phyloP scores from a whole-genome alignment of 2,113 vertebrate genomes.

The Thalassoma bifasciatum region DNA sequence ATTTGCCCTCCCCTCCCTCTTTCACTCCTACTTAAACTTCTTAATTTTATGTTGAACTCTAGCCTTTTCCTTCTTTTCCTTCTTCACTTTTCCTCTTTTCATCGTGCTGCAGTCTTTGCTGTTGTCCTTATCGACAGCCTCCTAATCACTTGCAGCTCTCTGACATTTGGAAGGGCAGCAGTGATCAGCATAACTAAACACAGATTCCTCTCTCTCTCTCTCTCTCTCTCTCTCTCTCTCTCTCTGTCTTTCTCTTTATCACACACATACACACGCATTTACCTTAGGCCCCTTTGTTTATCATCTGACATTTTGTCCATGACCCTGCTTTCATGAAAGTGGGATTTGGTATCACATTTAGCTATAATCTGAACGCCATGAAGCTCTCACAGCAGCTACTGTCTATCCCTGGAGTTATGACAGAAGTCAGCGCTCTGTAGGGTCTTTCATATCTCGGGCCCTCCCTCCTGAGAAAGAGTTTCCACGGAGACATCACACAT shows the following conservation, averaged over 20 bases:
- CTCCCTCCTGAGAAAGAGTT: neutral
- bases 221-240: no score
- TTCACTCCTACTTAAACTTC: neutral
- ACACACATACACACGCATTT: slow-evolving; percentile 8
- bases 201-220: slow-evolving; percentile 10
- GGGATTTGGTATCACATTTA: neutral
- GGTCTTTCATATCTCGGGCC: no score
- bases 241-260: slow-evolving; percentile 17
- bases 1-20: no score
- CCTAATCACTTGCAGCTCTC: slow-evolving; percentile 43
- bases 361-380: neutral
- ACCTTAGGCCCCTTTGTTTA: slow-evolving; percentile 14
- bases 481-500: no score
- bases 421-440: no score
- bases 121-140: slow-evolving; percentile 39
- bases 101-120: slow-evolving; percentile 11
- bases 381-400: neutral
- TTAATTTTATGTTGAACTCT: neutral
- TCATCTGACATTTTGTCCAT: slow-evolving; percentile 17
- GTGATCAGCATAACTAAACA: slow-evolving; percentile 59
- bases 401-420: neutral
- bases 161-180: slow-evolving; percentile 60
- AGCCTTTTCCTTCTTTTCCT: neutral
- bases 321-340: neutral
- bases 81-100: neutral